Percentiles rank a stretch among this genome's conserved stretches.
Conservation (phyloP, 2,113 vertebrate genomes). For the Syrmaticus mikado region DNA sequence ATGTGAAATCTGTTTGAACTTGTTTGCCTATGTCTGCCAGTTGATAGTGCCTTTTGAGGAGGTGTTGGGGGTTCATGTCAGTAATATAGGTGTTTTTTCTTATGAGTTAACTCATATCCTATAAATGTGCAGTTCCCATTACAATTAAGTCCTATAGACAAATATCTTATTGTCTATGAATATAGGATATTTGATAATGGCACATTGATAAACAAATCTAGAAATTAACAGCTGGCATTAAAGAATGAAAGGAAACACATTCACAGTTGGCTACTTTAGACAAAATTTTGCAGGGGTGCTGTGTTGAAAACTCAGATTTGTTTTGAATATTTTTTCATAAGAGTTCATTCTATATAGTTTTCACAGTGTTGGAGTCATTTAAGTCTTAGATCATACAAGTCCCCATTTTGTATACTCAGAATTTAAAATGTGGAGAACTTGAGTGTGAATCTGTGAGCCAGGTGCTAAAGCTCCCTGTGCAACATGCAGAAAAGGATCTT, state of each 20-base stretch:
- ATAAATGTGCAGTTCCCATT: not conserved
- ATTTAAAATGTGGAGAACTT: not conserved
- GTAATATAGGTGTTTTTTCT: not conserved
- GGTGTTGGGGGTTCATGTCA: not conserved
- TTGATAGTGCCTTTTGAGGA: constrained; percentile 3
- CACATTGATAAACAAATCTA: not conserved
- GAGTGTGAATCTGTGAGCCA: not conserved
- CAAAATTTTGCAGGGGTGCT: not conserved
- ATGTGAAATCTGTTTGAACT: constrained; percentile 29
- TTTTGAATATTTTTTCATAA: not conserved
- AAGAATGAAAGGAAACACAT: not conserved
- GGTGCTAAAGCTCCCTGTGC: not conserved
- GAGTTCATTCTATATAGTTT: not conserved
- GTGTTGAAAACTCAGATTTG: not conserved
- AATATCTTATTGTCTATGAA: not conserved
- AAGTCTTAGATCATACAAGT: not conserved
- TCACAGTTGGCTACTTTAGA: not conserved
- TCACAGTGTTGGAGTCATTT: not conserved
- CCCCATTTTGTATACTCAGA: not conserved
- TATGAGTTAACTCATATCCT: not conserved
- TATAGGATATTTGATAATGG: not conserved
- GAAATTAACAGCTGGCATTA: not conserved
- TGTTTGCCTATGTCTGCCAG: constrained; percentile 23
- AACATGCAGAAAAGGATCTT: not conserved
- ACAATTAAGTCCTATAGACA: not conserved